Percentiles rank a stretch among this genome's conserved stretches.
Evolutionary conservation across 2,797 vertebrate genomes (phyloP).

Genomic region (Thamnophis elegans): DNA sequence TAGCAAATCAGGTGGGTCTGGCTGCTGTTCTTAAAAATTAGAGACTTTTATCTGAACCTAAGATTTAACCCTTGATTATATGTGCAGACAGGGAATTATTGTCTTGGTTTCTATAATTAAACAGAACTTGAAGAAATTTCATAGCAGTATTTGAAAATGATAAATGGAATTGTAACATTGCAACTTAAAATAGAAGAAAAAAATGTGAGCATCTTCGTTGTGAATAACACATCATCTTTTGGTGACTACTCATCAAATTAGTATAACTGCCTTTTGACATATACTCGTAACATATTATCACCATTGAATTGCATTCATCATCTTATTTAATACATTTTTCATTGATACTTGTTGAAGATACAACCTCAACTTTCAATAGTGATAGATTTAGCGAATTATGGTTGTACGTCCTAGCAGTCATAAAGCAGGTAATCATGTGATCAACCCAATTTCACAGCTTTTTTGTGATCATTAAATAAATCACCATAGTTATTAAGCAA

Average conservation of each 20-base stretch:
- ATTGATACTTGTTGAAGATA: rapidly evolving
- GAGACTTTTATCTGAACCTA: neutral
- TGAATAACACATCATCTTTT: conserved; percentile 1
- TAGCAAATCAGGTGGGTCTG: neutral
- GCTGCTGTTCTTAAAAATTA: neutral
- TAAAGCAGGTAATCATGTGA: neutral
- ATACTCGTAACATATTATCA: neutral
- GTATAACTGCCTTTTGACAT: neutral
- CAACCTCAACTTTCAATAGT: neutral
- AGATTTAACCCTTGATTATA: neutral
- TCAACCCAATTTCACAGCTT: neutral
- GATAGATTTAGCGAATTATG: neutral
- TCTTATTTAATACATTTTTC: conserved; percentile 29
- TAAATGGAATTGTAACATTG: neutral
- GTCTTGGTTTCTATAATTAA: neutral
- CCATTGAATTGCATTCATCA: neutral
- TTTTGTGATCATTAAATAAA: neutral
- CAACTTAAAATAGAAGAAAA: neutral
- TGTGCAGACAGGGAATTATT: neutral
- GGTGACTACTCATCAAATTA: conserved; percentile 17
- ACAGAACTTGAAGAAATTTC: neutral
- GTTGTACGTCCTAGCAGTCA: neutral
- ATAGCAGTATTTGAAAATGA: neutral
- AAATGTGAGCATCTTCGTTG: neutral
- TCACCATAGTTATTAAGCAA: neutral